Evolutionary conservation across 2,888 invertebrate genomes (phyloP), one percentile per base, ranked within the genome.

Genomic region (Tigriopus californicus): DNA sequence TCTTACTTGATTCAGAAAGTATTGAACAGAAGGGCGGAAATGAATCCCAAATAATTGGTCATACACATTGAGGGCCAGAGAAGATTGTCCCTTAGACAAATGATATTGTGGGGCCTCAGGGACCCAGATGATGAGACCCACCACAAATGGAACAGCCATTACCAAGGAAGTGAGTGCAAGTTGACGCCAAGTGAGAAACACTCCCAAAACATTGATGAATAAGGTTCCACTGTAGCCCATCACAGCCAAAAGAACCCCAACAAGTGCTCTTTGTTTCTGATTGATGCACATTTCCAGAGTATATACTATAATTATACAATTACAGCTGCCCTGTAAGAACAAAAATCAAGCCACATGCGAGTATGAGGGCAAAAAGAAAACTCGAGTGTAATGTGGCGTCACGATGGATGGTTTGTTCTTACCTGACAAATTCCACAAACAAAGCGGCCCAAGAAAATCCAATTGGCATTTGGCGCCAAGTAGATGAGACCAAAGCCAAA

Each of bases 151-250:
- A 4, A 20, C 20, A 11, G 56, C 42, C 42, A 41, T 46, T 8
- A 46, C 12, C 22, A 41, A 22, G 13, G 20, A 44, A 46, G 41
- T 18, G 20, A 44, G n/a, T 6, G 44, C 44, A 8, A 56, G 46
- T 15, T 42, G 41, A 22, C 44, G 42, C 56, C 56, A 56, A 46
- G 42, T 56, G 22, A 56, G 46, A 46, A 56, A 56, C 6, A 44
- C 20, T 2, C 56, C 56, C 12, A 46, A 22, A 11, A 33, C 18
- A 20, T 56, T 46, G 12, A 46, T 42, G n/a, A 56, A 8, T 1
- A 56, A 24, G 25, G 56, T 56, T 20, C 42, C 56, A 24, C 44
- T 18, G 44, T 56, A 25, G 6, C 56, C 56, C 18, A 56, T 20
- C 1, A 56, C 13, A 13, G 25, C 33, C 18, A 44, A 46, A 6